Conservation (phyloP, 2,888 invertebrate species). For the Caenorhabditis zanzibari region DNA sequence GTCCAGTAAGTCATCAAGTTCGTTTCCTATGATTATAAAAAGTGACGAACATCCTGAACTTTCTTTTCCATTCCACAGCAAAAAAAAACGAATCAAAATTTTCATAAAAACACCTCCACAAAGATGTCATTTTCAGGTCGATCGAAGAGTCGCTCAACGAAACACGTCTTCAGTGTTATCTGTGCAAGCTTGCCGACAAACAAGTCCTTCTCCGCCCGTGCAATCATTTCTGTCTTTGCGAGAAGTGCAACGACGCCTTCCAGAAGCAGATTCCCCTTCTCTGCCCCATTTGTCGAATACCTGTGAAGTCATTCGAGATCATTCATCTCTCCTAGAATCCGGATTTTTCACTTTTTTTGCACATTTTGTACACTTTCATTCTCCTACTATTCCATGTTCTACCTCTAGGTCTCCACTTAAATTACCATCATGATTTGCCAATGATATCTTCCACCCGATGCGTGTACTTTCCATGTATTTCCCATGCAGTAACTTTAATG, state of each 20-base stretch:
- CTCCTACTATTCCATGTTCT: not conserved
- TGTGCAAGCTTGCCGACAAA: slow-evolving; percentile 67
- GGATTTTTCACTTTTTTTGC: not conserved
- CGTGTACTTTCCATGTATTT: slow-evolving; percentile 11
- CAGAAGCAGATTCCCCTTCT: slow-evolving; percentile 41
- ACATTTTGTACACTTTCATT: not conserved
- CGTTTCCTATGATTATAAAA: no score
- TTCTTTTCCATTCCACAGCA: slow-evolving; percentile 1
- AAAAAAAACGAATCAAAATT: not conserved
- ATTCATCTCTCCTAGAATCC: slow-evolving; percentile 32
- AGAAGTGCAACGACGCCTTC: slow-evolving; percentile 63
- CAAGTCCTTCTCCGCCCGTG: slow-evolving; percentile 67
- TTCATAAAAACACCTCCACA: not conserved
- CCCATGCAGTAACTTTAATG: not conserved
- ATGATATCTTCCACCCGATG: slow-evolving; percentile 6
- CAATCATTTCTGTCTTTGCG: slow-evolving; percentile 69
- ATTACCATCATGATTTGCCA: slow-evolving; percentile 3
- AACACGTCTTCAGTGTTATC: slow-evolving; percentile 58
- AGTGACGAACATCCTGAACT: slow-evolving; percentile 19
- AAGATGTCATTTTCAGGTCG: slow-evolving; percentile 47
- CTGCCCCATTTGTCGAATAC: slow-evolving; percentile 66
- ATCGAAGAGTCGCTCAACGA: slow-evolving; percentile 57
- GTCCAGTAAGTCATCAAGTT: slow-evolving; percentile 26
- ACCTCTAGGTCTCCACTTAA: not conserved
- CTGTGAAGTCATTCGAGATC: slow-evolving; percentile 51